Conservation (phyloP, 2,113 vertebrate species). For the Equus quagga region DNA sequence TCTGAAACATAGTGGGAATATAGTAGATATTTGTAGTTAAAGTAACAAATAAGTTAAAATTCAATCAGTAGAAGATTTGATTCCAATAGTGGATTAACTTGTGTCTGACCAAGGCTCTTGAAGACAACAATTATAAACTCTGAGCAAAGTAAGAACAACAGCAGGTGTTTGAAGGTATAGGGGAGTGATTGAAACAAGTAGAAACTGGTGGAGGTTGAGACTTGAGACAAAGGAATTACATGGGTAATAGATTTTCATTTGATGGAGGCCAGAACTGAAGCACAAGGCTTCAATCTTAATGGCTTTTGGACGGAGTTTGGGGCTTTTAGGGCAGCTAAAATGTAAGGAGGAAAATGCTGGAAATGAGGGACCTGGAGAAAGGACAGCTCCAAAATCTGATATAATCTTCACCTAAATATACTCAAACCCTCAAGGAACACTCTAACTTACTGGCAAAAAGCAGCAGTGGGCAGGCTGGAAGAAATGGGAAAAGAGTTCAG, state of each 20-base stretch:
- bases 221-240: background rate
- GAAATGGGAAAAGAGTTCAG: background rate
- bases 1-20: background rate
- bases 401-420: background rate
- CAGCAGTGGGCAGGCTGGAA: background rate
- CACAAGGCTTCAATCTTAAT: background rate
- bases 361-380: background rate
- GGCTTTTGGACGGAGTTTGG: background rate
- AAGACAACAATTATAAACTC: background rate
- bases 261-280: background rate
- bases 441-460: background rate
- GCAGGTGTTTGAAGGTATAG: background rate
- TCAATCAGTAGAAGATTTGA: background rate
- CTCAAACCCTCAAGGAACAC: background rate
- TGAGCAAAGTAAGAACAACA: background rate
- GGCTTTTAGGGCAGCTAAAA: background rate
- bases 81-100: background rate
- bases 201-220: background rate
- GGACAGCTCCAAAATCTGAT: background rate
- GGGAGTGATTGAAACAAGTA: background rate
- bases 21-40: background rate
- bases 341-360: background rate
- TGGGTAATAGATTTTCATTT: background rate
- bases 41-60: constrained; percentile 26
- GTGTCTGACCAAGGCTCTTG: background rate